Percentiles rank a stretch among this genome's conserved stretches.
Conservation (phyloP, 2,888 invertebrate genomes). For the Meandrusa payeni region DNA sequence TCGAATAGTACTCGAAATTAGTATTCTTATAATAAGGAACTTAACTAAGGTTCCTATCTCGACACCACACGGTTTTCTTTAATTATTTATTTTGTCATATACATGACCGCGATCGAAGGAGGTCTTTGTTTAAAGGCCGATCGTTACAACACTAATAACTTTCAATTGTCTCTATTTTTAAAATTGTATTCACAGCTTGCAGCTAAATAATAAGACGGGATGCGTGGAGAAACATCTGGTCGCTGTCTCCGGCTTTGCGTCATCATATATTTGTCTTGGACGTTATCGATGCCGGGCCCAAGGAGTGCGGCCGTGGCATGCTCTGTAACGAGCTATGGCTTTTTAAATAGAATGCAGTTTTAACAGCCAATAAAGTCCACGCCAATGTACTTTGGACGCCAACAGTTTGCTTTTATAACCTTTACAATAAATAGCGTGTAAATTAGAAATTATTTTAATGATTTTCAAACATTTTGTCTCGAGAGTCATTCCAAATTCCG, state of each 20-base stretch:
- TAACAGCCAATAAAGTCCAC: background rate
- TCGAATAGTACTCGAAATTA: too few relatives aligned
- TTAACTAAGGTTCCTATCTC: too few relatives aligned
- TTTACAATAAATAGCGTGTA: too few relatives aligned
- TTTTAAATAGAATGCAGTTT: constrained; percentile 21
- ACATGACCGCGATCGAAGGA: too few relatives aligned
- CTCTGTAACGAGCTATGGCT: constrained; percentile 6
- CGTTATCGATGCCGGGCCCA: constrained; percentile 17
- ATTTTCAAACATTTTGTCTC: too few relatives aligned
- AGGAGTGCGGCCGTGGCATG: constrained; percentile 1
- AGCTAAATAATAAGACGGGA: constrained; percentile 14
- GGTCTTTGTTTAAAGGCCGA: background rate
- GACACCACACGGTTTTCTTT: too few relatives aligned
- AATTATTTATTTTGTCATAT: too few relatives aligned
- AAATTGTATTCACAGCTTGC: constrained; percentile 23
- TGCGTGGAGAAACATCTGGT: constrained; percentile 22
- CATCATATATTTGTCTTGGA: constrained; percentile 24
- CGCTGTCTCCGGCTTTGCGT: constrained; percentile 16
- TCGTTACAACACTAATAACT: constrained; percentile 6
- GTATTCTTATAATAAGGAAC: too few relatives aligned
- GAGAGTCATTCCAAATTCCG: too few relatives aligned
- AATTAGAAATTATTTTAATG: too few relatives aligned
- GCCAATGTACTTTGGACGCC: too few relatives aligned
- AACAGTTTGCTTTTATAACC: too few relatives aligned
- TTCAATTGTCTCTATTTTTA: constrained; percentile 21